Percentiles rank a stretch among this genome's conserved stretches.
These are phyloP conservation scores for Baryphthengus martii DNA, from an alignment of 2,113 vertebrate genomes.

Conservation along the genomic window DNA sequence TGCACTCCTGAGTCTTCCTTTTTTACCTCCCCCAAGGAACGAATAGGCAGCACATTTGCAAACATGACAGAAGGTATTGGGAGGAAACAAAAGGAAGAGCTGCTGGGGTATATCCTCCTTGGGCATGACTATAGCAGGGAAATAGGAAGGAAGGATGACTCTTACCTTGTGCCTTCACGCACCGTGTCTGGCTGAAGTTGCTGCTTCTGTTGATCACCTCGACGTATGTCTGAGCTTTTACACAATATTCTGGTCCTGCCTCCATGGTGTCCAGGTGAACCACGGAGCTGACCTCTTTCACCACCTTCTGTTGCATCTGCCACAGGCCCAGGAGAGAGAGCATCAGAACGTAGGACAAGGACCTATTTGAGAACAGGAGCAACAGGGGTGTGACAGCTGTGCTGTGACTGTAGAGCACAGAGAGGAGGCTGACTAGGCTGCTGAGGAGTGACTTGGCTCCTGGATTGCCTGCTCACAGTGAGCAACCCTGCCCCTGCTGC, in stretches of 20 bases:
- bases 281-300: background rate
- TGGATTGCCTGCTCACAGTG: background rate
- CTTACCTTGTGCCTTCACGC: conserved; percentile 66
- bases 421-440: background rate
- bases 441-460: background rate
- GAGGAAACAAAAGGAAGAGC: background rate
- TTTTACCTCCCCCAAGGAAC: background rate
- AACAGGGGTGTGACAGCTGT: background rate
- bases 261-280: conserved; percentile 65
- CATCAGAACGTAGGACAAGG: background rate
- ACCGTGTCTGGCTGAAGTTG: conserved; percentile 60
- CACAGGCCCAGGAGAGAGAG: background rate
- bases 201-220: conserved; percentile 65
- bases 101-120: background rate
- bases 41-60: background rate
- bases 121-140: background rate
- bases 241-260: conserved; percentile 62
- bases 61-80: background rate
- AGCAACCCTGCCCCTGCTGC: background rate
- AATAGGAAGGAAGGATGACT: background rate
- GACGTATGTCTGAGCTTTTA: conserved; percentile 56
- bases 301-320: conserved; percentile 51
- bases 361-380: background rate
- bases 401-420: background rate
- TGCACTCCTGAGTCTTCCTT: background rate